Evolutionary conservation across 1,140 invertebrate genomes (phyloP).

Genomic region (Hyles euphorbiae): DNA sequence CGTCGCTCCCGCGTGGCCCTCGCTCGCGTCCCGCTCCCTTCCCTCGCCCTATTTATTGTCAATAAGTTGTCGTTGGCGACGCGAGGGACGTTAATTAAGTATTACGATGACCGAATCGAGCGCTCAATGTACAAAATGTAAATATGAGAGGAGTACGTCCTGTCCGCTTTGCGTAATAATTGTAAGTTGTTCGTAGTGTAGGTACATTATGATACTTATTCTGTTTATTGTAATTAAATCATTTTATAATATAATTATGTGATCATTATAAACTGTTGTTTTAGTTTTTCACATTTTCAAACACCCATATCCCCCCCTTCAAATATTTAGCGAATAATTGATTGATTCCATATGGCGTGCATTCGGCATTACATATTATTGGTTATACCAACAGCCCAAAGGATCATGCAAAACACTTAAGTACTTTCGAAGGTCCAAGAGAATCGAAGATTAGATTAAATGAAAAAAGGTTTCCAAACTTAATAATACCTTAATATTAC

Average conservation of each 20-base stretch:
- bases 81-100: slow-evolving; percentile 66
- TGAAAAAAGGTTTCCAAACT: too few species aligned
- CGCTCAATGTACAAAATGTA: slow-evolving; percentile 77
- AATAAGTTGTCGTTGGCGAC: slow-evolving; percentile 48
- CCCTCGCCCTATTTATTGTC: slow-evolving; percentile 62
- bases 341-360: too few species aligned
- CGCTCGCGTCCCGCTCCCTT: slow-evolving; percentile 25
- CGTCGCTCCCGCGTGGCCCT: slow-evolving; percentile 17
- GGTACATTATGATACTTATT: slow-evolving; percentile 77
- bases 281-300: slow-evolving; percentile 16
- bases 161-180: slow-evolving; percentile 72
- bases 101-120: slow-evolving; percentile 70
- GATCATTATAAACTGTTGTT: slow-evolving; percentile 73
- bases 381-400: too few species aligned
- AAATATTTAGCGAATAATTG: too few species aligned
- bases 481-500: too few species aligned
- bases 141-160: slow-evolving; percentile 74
- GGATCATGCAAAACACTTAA: too few species aligned
- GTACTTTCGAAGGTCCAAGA: too few species aligned
- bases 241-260: slow-evolving; percentile 78
- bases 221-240: slow-evolving; percentile 78
- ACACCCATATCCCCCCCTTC: not conserved
- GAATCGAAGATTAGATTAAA: too few species aligned
- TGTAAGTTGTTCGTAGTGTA: slow-evolving; percentile 76
- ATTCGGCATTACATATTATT: too few species aligned